Evolutionary conservation across 1,140 invertebrate genomes (phyloP), one percentile per base, ranked within the genome.

Genomic region (Paralvinella palmiformis): DNA sequence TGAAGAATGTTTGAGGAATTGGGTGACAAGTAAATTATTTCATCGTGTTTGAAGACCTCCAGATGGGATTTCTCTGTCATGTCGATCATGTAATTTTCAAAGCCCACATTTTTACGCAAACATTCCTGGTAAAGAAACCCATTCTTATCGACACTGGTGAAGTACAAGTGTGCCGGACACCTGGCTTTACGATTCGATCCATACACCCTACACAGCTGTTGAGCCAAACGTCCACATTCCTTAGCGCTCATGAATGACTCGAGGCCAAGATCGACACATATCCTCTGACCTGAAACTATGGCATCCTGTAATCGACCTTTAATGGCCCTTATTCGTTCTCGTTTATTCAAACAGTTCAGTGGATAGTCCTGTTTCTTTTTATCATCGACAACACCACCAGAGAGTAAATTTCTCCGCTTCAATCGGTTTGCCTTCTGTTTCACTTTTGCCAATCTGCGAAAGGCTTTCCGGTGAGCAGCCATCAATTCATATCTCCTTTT

Each of bases 1-100:
- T 62, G 60, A 3, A 81, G 65, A 35, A 69, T 61, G 64, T 68
- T 68, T 17, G 66, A 36, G 1, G 77, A 71, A 68, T 81, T 78
- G 4, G 79, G 79, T 29, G 71, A 72, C 15, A 80, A 67, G 56
- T 79, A 81, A 62, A 80, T 66, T 10, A 79, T 36, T 20, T 75
- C 63, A 44, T 73, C 65, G 1, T 20, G 15, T 6, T 62, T 29
- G 70, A 77, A 79, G 22, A 77, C 29, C 33, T 77, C 73, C 48
- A 63, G 58, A 35, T 67, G 61, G 3, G 67, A 10, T 31, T 72
- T 65, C 15, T 73, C 69, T 22, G 52, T 68, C 32, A 69, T 67
- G 24, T 72, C 65, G 7, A 76, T 65, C 52, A 68, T 24, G 58
- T 72, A 74, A 6, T 71, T 61, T 50, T 69, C 63, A 66, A 73